Percentiles rank a stretch among this genome's conserved stretches.
phyloP scores from a whole-genome alignment of 1,140 invertebrate genomes.

The Centruroides vittatus region DNA sequence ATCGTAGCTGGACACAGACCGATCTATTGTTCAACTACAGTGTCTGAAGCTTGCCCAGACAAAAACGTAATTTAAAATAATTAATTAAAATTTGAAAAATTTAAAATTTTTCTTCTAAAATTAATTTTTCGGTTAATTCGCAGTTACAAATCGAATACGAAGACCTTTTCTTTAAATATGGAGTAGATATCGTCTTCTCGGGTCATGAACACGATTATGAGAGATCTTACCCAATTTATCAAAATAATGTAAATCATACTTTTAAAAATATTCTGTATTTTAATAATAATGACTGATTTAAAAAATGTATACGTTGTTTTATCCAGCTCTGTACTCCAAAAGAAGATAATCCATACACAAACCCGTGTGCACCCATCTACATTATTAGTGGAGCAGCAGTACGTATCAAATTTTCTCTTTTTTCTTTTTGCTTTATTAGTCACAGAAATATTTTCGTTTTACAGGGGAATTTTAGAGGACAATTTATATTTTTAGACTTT shows the following conservation, averaged over 20 bases:
- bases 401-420: no score
- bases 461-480: constrained; percentile 35
- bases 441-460: neutral
- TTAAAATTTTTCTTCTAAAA: neutral
- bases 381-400: no score
- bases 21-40: constrained; percentile 88
- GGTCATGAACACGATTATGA: constrained; percentile 39
- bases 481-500: no score
- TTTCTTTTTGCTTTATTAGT: no score
- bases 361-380: no score
- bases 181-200: constrained; percentile 35
- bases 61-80: no score
- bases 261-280: no score
- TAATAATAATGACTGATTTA: no score
- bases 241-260: constrained; percentile 16
- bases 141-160: constrained; percentile 25
- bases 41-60: constrained; percentile 58
- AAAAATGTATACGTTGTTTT: no score
- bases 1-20: constrained; percentile 84
- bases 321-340: no score
- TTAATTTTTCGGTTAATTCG: neutral
- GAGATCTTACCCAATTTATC: constrained; percentile 33
- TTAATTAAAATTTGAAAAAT: no score
- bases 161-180: constrained; percentile 32
- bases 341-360: no score